Evolutionary conservation across 2,113 vertebrate species (phyloP), one percentile per base, ranked within the genome.

Genomic region (Aptenodytes forsteri): DNA sequence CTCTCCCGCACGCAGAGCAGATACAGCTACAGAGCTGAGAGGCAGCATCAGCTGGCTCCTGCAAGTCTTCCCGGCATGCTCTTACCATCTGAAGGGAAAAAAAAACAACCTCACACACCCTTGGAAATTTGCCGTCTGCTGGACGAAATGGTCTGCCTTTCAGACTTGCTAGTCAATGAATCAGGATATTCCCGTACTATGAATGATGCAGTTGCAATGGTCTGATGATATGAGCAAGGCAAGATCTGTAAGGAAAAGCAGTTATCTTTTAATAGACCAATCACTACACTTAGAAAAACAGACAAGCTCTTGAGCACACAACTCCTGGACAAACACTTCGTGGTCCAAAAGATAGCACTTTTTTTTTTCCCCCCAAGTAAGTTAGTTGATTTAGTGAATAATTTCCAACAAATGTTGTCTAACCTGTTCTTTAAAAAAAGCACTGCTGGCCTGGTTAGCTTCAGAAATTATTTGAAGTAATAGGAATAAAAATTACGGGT

Each of bases 61-160:
- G 29, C 0, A 0, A 79, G 69, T 38, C 49, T 87, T 64, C 25
- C 73, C 1, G 1, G 81, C 10, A 0, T 0, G 0, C 50, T 89
- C 40, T 40, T 52, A 52, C 32, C 5, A 2, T 54, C 78, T 69
- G 66, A 91, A 69, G 56, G 19, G 42, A 46, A 2, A 40, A 72
- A 79, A 5, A 36, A 1, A 0, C 50, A 81, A 32, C 61, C 44
- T 76, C 52, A 46, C 55, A 44, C 65, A 29, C 40, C 66, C 71
- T 88, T 88, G 92, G 88, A 89, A 49, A 42, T 10, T 26, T 54
- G 52, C 87, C 82, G 91, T 0, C 52, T 81, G 59, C 44, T 54
- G 29, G 71, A 90, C 6, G 3, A 66, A 86, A 44, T 20, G 18
- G 9, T 46, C 25, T 0, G 0, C 38, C 65, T 75, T 71, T 82